Conservation (phyloP, 2,113 vertebrate genomes). For the Chauna torquata region DNA sequence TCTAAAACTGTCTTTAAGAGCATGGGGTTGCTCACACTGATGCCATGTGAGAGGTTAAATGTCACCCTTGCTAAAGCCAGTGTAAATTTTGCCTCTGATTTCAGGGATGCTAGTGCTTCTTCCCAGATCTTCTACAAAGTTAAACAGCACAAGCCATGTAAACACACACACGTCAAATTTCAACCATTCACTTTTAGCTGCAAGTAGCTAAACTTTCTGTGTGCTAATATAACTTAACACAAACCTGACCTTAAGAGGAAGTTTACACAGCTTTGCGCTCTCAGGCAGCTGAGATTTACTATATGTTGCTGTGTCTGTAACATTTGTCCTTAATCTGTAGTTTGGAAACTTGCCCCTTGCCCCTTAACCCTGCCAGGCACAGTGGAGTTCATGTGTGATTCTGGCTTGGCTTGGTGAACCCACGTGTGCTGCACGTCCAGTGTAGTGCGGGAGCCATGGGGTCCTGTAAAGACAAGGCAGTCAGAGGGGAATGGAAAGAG, state of each 20-base stretch:
- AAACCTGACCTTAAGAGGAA: conserved; percentile 65
- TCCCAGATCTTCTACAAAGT: background rate
- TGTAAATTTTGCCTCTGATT: background rate
- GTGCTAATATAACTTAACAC: conserved; percentile 33
- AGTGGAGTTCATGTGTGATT: background rate
- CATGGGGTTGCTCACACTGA: background rate
- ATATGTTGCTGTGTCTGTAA: conserved; percentile 25
- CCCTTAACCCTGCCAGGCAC: background rate
- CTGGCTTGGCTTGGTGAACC: background rate
- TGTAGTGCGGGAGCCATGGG: background rate
- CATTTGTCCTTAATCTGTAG: conserved; percentile 32
- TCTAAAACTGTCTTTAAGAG: background rate
- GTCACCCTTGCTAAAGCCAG: background rate
- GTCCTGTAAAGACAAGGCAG: background rate
- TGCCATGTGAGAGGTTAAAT: background rate
- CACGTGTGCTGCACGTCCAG: background rate
- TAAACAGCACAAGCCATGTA: background rate
- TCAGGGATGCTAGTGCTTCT: background rate
- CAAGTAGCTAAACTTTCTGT: conserved; percentile 29
- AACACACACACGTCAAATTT: background rate
- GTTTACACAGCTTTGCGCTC: conserved; percentile 61
- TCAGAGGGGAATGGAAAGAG: background rate
- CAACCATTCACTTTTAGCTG: conserved; percentile 4
- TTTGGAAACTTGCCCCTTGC: background rate
- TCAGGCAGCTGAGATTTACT: conserved; percentile 39